Base-by-base conservation (phyloP, 2,113 vertebrate species). In the Rhinoderma darwinii region DNA sequence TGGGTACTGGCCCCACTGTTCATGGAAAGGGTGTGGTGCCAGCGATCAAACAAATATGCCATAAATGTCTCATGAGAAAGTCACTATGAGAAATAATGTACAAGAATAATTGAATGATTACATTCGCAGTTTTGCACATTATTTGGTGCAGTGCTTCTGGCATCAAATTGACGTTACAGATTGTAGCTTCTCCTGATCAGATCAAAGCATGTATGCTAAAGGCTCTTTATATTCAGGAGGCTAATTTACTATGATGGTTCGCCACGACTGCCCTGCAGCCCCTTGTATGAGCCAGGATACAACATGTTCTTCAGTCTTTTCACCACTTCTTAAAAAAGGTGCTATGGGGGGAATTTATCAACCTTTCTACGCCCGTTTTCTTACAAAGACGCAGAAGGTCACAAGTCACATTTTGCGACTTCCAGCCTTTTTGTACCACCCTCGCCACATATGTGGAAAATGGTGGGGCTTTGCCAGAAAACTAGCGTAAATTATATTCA, bases 201-300 rank as follows among this genome's bases (percentile, higher is more conserved):
- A 83, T 30, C 35, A 35, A 27, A 51, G 50, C 70, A 56, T 11
- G 37, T 20, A 63, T 43, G 83, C 70, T 75, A 5, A 56, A 75
- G 70, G 83, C 54, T 43, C 43, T 54, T 22, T 75, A 76, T 32
- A 84, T 39, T 22, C n/a, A 83, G 18, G 72, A 84, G 2, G 39
- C 51, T 84, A 59, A 84, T 84, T 59, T 44, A 39, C 32, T 30
- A 44, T 61, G 83, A 84, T 72, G 76, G 83, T 11, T 41, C 4
- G 30, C 83, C 18, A 56, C 75, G 70, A 56, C n/a, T 39, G 32
- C 47, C 82, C 68, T 37, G 70, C 25, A 84, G 72, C 37, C 18
- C 18, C 50, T n/a, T 9, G 25, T 39, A 47, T 84, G 70, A 44
- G 39, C 83, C 73, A 84, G 39, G 76, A 63, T 51, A 54, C 22